Conservation (phyloP, 2,113 vertebrate species). For the Triplophysa siluroides region DNA sequence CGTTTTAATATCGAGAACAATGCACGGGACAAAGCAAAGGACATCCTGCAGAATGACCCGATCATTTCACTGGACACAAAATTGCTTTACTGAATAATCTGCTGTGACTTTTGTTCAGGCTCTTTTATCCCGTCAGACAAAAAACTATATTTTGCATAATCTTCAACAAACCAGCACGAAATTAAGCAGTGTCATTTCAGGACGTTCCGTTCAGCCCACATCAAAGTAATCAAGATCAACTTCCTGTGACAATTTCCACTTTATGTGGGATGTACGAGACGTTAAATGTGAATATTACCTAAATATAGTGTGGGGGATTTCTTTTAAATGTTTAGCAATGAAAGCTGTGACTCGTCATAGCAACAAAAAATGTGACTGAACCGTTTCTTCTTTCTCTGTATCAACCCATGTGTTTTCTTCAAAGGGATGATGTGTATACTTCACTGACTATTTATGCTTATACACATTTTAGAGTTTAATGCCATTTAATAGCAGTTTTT, state of each 20-base stretch:
- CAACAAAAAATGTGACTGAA: not conserved
- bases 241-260: not conserved
- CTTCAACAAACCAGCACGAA: not conserved
- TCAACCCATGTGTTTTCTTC: not conserved
- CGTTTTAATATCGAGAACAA: constrained; percentile 39
- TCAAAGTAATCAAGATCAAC: not conserved
- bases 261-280: not conserved
- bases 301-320: not conserved
- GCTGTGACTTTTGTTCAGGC: not conserved
- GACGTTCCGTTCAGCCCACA: constrained; percentile 16
- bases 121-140: not conserved
- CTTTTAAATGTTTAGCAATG: not conserved
- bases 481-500: too few relatives aligned
- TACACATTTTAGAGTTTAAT: too few relatives aligned
- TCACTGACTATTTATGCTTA: too few relatives aligned
- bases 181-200: constrained; percentile 3
- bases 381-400: not conserved
- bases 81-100: not conserved
- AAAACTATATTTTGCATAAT: not conserved
- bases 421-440: too few relatives aligned
- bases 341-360: not conserved
- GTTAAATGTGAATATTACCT: not conserved
- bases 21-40: not conserved
- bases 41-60: not conserved
- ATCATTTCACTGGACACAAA: constrained; percentile 28